Percentiles rank a stretch among this genome's conserved stretches.
These are phyloP conservation scores for Tadarida brasiliensis DNA, from an alignment of 2,797 vertebrate species.

Conservation along the genomic window DNA sequence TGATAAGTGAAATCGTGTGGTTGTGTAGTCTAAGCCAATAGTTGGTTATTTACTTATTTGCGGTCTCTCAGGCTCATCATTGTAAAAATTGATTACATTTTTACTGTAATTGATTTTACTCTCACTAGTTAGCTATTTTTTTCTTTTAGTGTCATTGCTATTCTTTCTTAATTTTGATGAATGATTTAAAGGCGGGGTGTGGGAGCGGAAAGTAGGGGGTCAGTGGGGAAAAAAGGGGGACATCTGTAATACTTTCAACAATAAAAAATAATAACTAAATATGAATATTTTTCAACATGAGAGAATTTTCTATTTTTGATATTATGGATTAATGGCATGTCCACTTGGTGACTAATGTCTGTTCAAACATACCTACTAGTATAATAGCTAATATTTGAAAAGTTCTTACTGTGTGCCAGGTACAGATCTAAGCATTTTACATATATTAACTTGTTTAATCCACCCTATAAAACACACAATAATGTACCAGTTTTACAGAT, in stretches of 20 bases:
- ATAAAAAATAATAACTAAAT: not conserved
- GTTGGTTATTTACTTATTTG: conserved; percentile 34
- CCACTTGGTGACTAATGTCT: not conserved
- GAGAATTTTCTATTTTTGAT: conserved; percentile 39
- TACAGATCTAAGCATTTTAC: not conserved
- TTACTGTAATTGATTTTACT: no score
- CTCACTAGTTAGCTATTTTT: conserved; percentile 12
- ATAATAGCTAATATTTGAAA: conserved; percentile 16
- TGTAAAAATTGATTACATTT: conserved; percentile 54
- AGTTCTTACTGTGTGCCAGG: not conserved
- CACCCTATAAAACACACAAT: not conserved
- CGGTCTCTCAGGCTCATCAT: not conserved
- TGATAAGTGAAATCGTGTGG: not conserved
- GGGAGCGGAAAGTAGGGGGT: no score
- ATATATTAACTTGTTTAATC: not conserved
- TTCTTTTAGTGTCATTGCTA: not conserved
- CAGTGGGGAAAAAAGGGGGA: no score
- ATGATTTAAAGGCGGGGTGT: conserved; percentile 23
- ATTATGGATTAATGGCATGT: conserved; percentile 2
- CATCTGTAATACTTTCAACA: no score
- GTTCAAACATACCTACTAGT: not conserved
- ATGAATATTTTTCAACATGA: not conserved
- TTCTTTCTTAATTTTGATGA: conserved; percentile 51
- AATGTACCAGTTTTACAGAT: conserved; percentile 1
- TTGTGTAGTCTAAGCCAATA: not conserved